Percentiles rank a stretch among this genome's conserved stretches.
These are phyloP conservation scores for Smittia aterrima DNA, from an alignment of 2,888 invertebrate genomes.

Conservation along the genomic window DNA sequence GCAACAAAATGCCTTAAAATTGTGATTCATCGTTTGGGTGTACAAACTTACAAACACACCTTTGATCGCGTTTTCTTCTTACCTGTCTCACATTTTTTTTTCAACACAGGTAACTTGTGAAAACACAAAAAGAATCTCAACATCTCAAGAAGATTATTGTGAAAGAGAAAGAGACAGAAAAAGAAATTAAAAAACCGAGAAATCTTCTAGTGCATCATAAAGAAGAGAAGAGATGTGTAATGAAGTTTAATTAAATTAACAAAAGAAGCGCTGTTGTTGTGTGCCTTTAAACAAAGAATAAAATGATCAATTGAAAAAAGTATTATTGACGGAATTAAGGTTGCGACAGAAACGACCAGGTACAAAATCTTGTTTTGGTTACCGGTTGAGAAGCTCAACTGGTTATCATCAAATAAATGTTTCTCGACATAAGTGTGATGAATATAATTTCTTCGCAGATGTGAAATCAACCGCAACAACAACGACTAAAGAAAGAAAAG, in stretches of 20 bases:
- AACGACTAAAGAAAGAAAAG: no score
- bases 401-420: no score
- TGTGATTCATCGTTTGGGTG: constrained; percentile 1
- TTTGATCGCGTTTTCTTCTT: constrained; percentile 28
- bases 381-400: no score
- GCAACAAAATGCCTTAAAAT: constrained; percentile 11
- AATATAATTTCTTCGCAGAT: not conserved
- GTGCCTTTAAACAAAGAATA: constrained; percentile 13
- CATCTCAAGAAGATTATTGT: constrained; percentile 14
- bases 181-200: constrained; percentile 2
- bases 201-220: constrained; percentile 29
- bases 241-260: constrained; percentile 41
- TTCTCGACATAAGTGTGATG: no score
- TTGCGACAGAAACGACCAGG: not conserved
- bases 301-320: not conserved
- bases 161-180: constrained; percentile 27
- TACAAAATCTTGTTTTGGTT: not conserved
- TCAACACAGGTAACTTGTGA: constrained; percentile 34
- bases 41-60: not conserved
- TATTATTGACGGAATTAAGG: not conserved
- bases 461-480: not conserved
- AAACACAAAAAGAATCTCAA: constrained; percentile 24
- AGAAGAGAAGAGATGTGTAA: constrained; percentile 14
- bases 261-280: constrained; percentile 16
- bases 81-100: constrained; percentile 31